Base-by-base conservation (phyloP, 2,113 vertebrate genomes). In the Isichthys henryi region DNA sequence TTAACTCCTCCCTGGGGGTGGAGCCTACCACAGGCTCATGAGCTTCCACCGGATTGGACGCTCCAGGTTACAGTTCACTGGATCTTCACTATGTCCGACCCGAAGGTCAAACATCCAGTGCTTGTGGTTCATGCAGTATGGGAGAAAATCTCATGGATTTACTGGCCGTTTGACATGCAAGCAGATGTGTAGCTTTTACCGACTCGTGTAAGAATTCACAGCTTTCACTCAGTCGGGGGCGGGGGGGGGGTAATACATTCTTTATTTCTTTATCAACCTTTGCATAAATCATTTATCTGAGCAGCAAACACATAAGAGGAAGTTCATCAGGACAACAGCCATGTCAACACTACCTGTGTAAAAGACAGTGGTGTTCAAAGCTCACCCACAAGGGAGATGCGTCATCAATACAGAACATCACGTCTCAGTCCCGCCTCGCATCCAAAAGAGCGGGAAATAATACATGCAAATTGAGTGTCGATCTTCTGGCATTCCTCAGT, bases 221-320 rank as follows among this genome's bases (percentile, higher is more conserved):
- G 35, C 53, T 62, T 88, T 8, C 53, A 88, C 39, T 17, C 39
- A 86, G 11, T 87, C 1, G 31, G 11, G 31, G 0, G 90, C n/a
- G 90, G 92, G 89, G 19, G 23, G 49, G 10, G 91, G 90, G 92
- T 89, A 92, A 91, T 93, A 94, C 92, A 93, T 93, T 95, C 93
- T 96, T 96, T 95, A 95, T 95, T 96, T 92, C 89, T 91, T 89
- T 90, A 93, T 92, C 89, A 90, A 88, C 62, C 77, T 74, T 92
- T 89, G 88, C 90, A 90, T 90, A 92, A 91, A 93, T 93, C 43
- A 23, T 86, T 8, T 92, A 91, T 89, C 90, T 90, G 92, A 92
- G 92, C 93, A 94, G 92, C 90, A 92, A 91, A 39, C 89, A 91
- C 91, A 91, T 89, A 90, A 92, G 21, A 49, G 56, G 89, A 90